A percentile compares a stretch with the other conserved stretches of the same genome.
phyloP scores from a whole-genome alignment of 2,888 invertebrate species.

The Hydropsyche betteni region DNA sequence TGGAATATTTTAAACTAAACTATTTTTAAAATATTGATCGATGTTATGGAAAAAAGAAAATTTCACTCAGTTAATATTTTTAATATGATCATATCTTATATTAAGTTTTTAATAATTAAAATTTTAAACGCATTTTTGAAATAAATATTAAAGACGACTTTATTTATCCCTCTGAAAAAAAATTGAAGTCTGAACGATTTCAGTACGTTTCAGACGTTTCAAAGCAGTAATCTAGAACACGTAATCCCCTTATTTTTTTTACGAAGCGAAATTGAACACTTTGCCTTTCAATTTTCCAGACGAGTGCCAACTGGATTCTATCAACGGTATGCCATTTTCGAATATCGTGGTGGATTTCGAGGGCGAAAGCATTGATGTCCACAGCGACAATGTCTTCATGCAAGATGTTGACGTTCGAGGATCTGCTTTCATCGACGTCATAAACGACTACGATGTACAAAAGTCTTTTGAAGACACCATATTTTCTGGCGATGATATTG shows the following conservation, averaged over 20 bases:
- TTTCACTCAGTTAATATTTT: no score
- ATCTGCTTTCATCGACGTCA: slow-evolving; percentile 12
- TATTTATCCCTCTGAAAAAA: no score
- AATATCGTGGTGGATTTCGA: slow-evolving; percentile 37
- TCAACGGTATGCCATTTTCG: slow-evolving; percentile 39
- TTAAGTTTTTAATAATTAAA: no score
- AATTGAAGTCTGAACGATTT: no score
- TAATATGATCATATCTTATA: no score
- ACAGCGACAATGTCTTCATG: slow-evolving; percentile 39
- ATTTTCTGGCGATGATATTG: slow-evolving; percentile 26
- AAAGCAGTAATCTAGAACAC: no score
- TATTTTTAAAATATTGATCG: no score
- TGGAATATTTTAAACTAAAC: not conserved
- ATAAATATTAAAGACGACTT: no score
- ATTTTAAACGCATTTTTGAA: no score
- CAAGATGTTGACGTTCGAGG: slow-evolving; percentile 38
- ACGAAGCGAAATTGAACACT: not conserved
- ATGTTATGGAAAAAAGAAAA: no score
- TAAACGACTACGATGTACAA: slow-evolving; percentile 37
- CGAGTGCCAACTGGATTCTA: slow-evolving; percentile 36
- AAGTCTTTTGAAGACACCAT: slow-evolving; percentile 33
- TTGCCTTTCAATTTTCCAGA: slow-evolving; percentile 40
- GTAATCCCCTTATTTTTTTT: no score
- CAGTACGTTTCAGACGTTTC: no score
- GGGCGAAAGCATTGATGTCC: slow-evolving; percentile 33